Evolutionary conservation across 2,888 invertebrate species (phyloP), one percentile per base, ranked within the genome.

Genomic region (Tanaodytes sp.): DNA sequence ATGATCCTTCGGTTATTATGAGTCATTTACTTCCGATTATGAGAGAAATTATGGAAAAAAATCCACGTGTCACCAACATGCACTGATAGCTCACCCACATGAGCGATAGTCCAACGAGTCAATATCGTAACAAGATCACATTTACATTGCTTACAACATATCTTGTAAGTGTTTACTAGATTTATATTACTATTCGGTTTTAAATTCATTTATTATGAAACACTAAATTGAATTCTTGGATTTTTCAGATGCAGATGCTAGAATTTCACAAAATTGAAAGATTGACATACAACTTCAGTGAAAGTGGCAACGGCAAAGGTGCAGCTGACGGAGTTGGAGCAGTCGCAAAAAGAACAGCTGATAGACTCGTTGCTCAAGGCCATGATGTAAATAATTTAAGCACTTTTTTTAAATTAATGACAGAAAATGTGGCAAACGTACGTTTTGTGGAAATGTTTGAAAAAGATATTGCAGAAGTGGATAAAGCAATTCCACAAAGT

Each of bases 1-100:
- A 70, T 30, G 61, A 70, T 42, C 27, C 63, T 15, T 37, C 51
- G 5, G 59, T 57, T 37, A 23, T 59, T 23, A 46, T 69, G 31
- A 54, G 59, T 6, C 69, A 69, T 18, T 27, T 69, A 11, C n/a
- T n/a, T n/a, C n/a, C n/a, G n/a, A n/a, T n/a, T n/a, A n/a, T n/a
- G n/a, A n/a, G n/a, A n/a, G n/a, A n/a, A n/a, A n/a, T n/a, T n/a
- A n/a, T n/a, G n/a, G n/a, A n/a, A n/a, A n/a, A n/a, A n/a, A n/a
- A n/a, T n/a, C n/a, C n/a, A n/a, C n/a, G n/a, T n/a, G n/a, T n/a
- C n/a, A n/a, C n/a, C n/a, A n/a, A n/a, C n/a, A n/a, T n/a, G n/a
- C n/a, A n/a, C n/a, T n/a, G n/a, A n/a, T n/a, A n/a, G n/a, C n/a
- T n/a, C n/a, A n/a, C n/a, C n/a, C n/a, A n/a, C n/a, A n/a, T n/a